Base-by-base conservation (phyloP, 2,797 vertebrate genomes). In the Sebastes trivittatus region DNA sequence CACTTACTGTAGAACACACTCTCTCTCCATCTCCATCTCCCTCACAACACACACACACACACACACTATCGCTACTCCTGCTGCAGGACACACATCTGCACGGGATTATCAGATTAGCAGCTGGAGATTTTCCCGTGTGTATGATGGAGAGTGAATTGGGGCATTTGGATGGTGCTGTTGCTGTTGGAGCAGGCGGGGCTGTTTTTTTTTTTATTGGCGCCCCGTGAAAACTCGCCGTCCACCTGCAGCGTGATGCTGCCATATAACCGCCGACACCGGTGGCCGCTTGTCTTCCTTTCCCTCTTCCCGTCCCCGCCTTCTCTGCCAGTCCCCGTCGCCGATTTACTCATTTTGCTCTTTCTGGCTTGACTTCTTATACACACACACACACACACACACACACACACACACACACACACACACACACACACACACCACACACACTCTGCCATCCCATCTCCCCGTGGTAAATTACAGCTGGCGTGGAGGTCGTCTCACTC, bases 21-120 rank as follows among this genome's bases (percentile, higher is more conserved):
- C 14, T 23, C 75, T 3, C 29, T 61, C 46, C 27, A 4, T 20
- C 10, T 60, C 42, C 29, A 32, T 62, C 42, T 60, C 42, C 29
- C 25, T 62, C 36, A 14, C 36, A 36, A 34, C 36, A 38, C 23
- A 9, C 32, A 34, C 30, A 75, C 81, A 72, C 80, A 38, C 36
- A 38, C 36, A 38, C 13, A 75, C 63, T 34, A 42, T 62, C 67
- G 65, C 76, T 67, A 64, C 77, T 90, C 75, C 78, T 68, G 67
- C 86, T 76, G 85, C 74, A 82, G 89, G 80, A 90, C 87, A 87
- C 89, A 91, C 94, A 95, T 94, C 94, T 95, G 92, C 85, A 83
- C 85, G 65, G 93, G 94, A 95, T 96, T 95, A 96, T 94, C 89
- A 94, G 95, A 95, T 96, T 95, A 95, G 89, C 87, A 89, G 80